Base-by-base conservation (phyloP, 2,797 vertebrate species). In the Coregonus ussuriensis region DNA sequence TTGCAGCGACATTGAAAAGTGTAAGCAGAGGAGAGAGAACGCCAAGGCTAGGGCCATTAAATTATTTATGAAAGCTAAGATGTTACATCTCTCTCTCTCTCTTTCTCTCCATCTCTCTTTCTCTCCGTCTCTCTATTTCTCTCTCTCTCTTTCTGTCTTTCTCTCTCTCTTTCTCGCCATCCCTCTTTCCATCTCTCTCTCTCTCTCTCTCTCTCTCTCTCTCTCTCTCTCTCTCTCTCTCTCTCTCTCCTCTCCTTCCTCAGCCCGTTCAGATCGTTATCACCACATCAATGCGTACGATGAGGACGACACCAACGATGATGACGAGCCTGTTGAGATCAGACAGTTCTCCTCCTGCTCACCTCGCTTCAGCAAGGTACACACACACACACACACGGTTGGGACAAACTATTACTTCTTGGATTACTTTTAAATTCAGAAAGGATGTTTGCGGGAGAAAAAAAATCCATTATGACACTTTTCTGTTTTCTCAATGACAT, bases 321-420 rank as follows among this genome's bases (percentile, higher is more conserved):
- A 97, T 52, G 96, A 98, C 29, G 97, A 98, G 84, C 96, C 96
- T 0, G 96, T 97, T 84, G 97, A 98, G 91, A 97, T 98, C 83
- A 93, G 96, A 76, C 96, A 97, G 89, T 98, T 98, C 88, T 97
- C 96, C 13, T 97, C 97, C 83, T 97, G 97, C 77, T 97, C 96
- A 1, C 96, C 96, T 16, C 94, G 96, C 69, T 98, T 97, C 89
- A 98, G 96, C 94, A 98, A 97, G 95, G 96, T 97, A 62, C 56
- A 21, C 56, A 47, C 2, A 47, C 41, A 11, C 41, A 47, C 41
- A 47, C 9, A 35, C 35, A 35, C 4, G 41, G 41, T 11, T 47
- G 41, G 41, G 41, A 47, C 41, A 47, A 47, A 47, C 41, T 13
- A 47, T 35, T 35, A 35, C 35, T 35, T 35, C 4, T 35, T 35